Base-by-base conservation (phyloP, 23 tunicate genomes). In the Trididemnum nubilum region DNA sequence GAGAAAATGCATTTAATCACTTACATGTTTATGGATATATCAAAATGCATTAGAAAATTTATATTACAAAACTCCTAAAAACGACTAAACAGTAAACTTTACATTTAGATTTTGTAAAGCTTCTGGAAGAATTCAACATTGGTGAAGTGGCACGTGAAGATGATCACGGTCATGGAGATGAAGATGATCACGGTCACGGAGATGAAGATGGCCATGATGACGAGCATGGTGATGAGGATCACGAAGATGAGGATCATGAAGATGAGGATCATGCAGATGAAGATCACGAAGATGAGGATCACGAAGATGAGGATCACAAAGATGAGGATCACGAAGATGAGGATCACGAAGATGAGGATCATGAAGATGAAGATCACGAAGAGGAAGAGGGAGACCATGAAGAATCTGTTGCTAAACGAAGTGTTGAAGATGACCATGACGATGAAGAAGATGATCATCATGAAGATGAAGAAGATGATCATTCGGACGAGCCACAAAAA, bases 161-260 rank as follows among this genome's bases (percentile, higher is more conserved):
- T 24, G 67, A 22, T 21, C 27, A 61, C 28, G 28, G 67, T 2
- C 22, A 37, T 65, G 85, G 67, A 4, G 77, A 67, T 38, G 33
- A 81, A 24, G 86, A 71, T n/a, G 22, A 64, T 15, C 18, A 34
- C 4, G 60, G 27, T 35, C 59, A 80, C 9, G 74, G 51, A 23
- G 54, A 80, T 3, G 86, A 71, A 32, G 65, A 82, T 12, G 59
- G 22, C 22, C 35, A 71, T 32, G 86, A 82, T 5, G 86, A 82
- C 3, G 44, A 71, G 23, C 67, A 38, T 64, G 84, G 57, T 64
- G 73, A 64, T 2, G 73, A 30, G 27, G 39, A 52, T 26, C 29
- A 38, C 57, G 27, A 77, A 2, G 81, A 29, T 33, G 27, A 51
- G 21, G 65, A 82, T 49, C 19, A 21, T 24, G 39, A 71, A 23